Conservation (phyloP, 35 echinoderm and acorn worm species). For the Anneissia japonica region DNA sequence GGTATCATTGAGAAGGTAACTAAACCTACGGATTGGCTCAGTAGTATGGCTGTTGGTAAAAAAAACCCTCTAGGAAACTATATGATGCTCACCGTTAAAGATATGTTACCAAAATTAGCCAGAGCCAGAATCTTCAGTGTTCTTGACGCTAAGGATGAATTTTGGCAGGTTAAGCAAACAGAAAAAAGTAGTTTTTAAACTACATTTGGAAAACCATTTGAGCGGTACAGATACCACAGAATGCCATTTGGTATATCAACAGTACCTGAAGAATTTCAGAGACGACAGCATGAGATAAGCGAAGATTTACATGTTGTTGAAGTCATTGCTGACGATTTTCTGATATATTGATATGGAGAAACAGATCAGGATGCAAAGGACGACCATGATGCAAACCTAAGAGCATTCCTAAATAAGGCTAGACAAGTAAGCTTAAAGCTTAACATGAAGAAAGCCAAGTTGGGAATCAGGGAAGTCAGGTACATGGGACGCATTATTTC, state of each 20-base stretch:
- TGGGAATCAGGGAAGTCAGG: not conserved
- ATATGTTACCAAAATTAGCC: constrained; percentile 31
- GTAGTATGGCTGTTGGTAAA: not conserved
- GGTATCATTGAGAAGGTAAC: not conserved
- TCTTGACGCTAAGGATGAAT: constrained; percentile 39
- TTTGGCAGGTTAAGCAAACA: constrained; percentile 21
- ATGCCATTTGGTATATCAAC: constrained; percentile 25
- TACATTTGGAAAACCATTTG: constrained; percentile 53
- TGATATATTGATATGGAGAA: constrained; percentile 31
- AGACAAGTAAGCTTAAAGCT: constrained; percentile 37
- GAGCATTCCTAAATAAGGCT: constrained; percentile 16
- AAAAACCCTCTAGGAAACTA: constrained; percentile 13
- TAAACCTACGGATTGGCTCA: not conserved
- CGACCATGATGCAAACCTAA: constrained; percentile 48
- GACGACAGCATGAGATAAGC: constrained; percentile 41
- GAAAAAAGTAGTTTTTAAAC: constrained; percentile 33
- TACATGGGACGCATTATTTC: constrained; percentile 19
- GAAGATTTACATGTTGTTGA: constrained; percentile 34
- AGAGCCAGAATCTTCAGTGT: constrained; percentile 44
- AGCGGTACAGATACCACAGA: constrained; percentile 29
- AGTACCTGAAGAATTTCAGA: constrained; percentile 50
- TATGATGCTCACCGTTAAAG: constrained; percentile 24
- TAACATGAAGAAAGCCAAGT: constrained; percentile 13
- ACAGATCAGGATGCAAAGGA: constrained; percentile 18
- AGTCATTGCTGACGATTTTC: constrained; percentile 26